phyloP scores from a whole-genome alignment of 2,113 vertebrate genomes.

The Petromus typicus region DNA sequence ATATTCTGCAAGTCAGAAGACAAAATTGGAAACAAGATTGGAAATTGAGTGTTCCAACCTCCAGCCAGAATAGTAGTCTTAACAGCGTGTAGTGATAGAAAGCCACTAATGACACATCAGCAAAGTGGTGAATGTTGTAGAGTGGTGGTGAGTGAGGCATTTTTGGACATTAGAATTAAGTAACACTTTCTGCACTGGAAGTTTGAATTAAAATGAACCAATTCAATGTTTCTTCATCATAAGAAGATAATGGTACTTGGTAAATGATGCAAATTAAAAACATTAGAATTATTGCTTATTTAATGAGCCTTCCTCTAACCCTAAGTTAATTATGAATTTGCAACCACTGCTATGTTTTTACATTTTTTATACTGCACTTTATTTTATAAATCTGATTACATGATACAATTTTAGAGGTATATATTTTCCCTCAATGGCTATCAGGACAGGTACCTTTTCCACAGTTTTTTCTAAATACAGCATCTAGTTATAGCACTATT shows the following conservation, averaged over 20 bases:
- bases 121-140: not conserved
- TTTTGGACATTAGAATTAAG: not conserved
- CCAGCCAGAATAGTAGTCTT: not conserved
- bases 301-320: not conserved
- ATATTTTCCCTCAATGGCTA: not conserved
- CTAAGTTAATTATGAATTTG: not conserved
- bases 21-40: not conserved
- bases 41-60: not conserved
- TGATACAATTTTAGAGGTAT: not conserved
- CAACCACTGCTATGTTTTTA: not conserved
- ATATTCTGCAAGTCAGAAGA: not conserved
- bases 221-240: not conserved
- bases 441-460: not conserved
- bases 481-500: not conserved
- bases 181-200: not conserved
- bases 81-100: not conserved
- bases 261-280: not conserved
- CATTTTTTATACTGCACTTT: not conserved
- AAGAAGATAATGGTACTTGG: not conserved
- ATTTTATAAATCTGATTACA: not conserved
- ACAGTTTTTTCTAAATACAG: not conserved
- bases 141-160: not conserved
- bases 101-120: not conserved
- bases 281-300: not conserved
- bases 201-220: not conserved